Percentiles rank a stretch among this genome's conserved stretches.
These are phyloP conservation scores for Melanotaenia pygmaea DNA, from an alignment of 2,797 vertebrate species.

Conservation along the genomic window DNA sequence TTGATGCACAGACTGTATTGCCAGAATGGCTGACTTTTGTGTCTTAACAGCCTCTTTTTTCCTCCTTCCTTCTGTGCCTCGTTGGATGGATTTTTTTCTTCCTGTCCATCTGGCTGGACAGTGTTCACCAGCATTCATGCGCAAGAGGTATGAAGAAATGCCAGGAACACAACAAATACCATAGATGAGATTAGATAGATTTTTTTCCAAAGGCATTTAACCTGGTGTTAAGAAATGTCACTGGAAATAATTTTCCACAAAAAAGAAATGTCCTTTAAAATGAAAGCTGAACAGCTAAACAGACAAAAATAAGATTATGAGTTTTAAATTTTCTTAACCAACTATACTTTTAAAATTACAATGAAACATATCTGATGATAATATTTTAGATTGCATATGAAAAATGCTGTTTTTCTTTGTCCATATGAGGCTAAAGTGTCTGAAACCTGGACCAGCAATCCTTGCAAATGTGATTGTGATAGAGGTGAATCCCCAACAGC, in stretches of 20 bases:
- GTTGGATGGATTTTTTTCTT: conserved; percentile 19
- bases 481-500: conserved; percentile 80
- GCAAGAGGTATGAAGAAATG: conserved; percentile 75
- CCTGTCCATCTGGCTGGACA: conserved; percentile 62
- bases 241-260: not conserved
- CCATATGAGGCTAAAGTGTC: conserved; percentile 75
- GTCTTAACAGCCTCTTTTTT: conserved; percentile 42
- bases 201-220: conserved; percentile 3
- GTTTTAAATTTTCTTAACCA: not conserved
- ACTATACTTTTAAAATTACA: not conserved
- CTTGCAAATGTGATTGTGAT: conserved; percentile 92
- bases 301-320: not conserved
- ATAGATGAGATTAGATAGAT: conserved; percentile 7
- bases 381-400: not conserved
- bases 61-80: conserved; percentile 31
- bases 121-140: conserved; percentile 55
- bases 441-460: conserved; percentile 88
- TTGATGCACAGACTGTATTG: conserved; percentile 43
- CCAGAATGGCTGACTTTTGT: conserved; percentile 20
- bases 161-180: conserved; percentile 9
- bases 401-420: conserved; percentile 41
- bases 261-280: not conserved
- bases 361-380: not conserved
- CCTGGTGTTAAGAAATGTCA: not conserved
- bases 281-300: not conserved